Conservation (phyloP, 2,113 vertebrate species). For the Lamprotornis superbus region DNA sequence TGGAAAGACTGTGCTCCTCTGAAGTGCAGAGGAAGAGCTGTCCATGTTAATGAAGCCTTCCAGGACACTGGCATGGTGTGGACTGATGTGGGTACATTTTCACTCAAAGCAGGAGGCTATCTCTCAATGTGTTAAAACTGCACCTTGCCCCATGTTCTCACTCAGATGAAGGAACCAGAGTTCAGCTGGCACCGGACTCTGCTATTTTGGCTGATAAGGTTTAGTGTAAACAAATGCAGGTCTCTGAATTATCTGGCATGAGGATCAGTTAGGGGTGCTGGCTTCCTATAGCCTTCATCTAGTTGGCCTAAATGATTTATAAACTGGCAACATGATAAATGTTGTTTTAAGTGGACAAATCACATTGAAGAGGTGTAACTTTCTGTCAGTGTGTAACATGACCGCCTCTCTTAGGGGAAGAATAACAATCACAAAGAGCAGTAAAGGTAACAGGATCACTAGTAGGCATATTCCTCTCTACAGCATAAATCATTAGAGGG, state of each 20-base stretch:
- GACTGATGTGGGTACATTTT: not conserved
- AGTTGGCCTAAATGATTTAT: slow-evolving; percentile 78
- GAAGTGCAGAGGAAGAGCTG: not conserved
- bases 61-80: not conserved
- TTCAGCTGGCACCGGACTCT: not conserved
- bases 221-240: slow-evolving; percentile 63
- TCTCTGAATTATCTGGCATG: slow-evolving; percentile 64
- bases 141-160: not conserved
- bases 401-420: slow-evolving; percentile 54
- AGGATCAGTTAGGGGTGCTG: slow-evolving; percentile 54
- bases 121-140: not conserved
- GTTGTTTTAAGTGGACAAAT: slow-evolving; percentile 71
- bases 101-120: not conserved
- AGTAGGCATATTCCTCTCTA: slow-evolving; percentile 61
- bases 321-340: slow-evolving; percentile 75
- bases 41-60: not conserved
- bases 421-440: slow-evolving; percentile 39
- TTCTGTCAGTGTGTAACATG: slow-evolving; percentile 68
- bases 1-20: not conserved
- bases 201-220: not conserved
- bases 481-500: slow-evolving; percentile 69
- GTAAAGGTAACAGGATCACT: slow-evolving; percentile 59
- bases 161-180: not conserved
- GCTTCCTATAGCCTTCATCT: slow-evolving; percentile 75
- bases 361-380: slow-evolving; percentile 69